phyloP scores from a whole-genome alignment of 2,888 invertebrate genomes.

The Gibbula magus region DNA sequence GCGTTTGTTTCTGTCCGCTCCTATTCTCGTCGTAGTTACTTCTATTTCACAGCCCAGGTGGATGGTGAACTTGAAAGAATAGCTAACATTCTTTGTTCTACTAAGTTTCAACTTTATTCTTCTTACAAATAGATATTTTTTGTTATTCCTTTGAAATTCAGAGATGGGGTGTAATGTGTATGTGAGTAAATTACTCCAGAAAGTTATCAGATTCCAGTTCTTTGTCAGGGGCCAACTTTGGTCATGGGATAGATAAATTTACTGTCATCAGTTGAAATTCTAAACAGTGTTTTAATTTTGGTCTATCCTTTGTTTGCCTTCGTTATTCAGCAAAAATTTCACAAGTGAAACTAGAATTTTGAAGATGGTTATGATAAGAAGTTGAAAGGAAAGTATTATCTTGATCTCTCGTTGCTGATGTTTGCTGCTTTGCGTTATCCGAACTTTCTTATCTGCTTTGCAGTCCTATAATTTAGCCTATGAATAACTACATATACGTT shows the following conservation, averaged over 20 bases:
- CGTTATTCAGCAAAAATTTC: too few relatives aligned
- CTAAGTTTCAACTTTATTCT: constrained; percentile 4
- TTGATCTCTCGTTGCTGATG: neutral
- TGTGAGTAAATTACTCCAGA: too few relatives aligned
- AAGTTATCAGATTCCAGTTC: too few relatives aligned
- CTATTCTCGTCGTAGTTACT: neutral
- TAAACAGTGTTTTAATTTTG: too few relatives aligned
- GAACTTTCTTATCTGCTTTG: neutral
- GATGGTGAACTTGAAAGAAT: constrained; percentile 14
- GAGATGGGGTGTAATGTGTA: too few relatives aligned
- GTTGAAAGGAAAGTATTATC: neutral
- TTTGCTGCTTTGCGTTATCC: neutral
- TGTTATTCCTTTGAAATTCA: too few relatives aligned
- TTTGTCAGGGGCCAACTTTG: too few relatives aligned
- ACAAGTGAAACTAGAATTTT: too few relatives aligned
- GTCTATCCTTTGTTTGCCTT: too few relatives aligned
- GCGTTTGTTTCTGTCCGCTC: neutral
- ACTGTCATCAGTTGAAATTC: too few relatives aligned
- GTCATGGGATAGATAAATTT: too few relatives aligned
- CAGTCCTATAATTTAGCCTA: neutral
- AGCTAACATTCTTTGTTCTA: neutral
- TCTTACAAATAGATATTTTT: neutral
- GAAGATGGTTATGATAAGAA: too few relatives aligned
- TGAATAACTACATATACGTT: neutral
- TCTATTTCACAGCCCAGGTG: neutral